These are phyloP conservation scores for Chironomus striatipennis DNA, from an alignment of 1,140 invertebrate genomes.

Conservation along the genomic window DNA sequence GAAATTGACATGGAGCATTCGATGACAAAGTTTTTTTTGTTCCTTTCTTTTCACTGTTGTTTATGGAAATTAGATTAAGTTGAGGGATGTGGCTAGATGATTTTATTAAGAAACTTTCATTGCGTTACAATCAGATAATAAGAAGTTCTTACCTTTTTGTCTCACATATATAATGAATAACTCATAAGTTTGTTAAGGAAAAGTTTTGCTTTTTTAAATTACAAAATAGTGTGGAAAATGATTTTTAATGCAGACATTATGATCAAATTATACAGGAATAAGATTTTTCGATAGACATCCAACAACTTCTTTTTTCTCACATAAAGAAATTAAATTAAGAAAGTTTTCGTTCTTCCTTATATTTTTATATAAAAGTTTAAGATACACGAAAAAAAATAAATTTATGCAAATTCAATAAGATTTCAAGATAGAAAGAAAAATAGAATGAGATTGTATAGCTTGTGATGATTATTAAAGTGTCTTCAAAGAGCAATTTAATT, in stretches of 20 bases:
- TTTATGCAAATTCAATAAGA: conserved; percentile 14
- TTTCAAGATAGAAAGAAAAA: neutral
- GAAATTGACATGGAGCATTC: neutral
- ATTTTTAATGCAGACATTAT: no score
- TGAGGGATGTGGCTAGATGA: neutral
- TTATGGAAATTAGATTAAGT: neutral
- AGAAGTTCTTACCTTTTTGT: neutral
- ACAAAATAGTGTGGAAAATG: no score
- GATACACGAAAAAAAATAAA: neutral
- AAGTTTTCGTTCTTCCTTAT: neutral
- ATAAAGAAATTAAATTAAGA: neutral
- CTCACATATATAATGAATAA: neutral
- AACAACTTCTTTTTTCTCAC: neutral
- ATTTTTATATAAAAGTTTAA: neutral
- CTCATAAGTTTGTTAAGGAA: neutral
- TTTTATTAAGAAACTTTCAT: conserved; percentile 17
- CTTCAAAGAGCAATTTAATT: neutral
- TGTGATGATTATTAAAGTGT: neutral
- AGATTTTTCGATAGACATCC: no score
- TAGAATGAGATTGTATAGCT: neutral
- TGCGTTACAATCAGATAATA: neutral
- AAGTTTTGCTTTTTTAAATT: no score
- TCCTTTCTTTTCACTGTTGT: neutral
- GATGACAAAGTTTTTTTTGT: conserved; percentile 17
- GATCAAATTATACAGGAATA: no score